A percentile compares a stretch with the other conserved stretches of the same genome.
These are phyloP conservation scores for Hyposoter dolosus DNA, from an alignment of 2,888 invertebrate genomes.

Conservation along the genomic window DNA sequence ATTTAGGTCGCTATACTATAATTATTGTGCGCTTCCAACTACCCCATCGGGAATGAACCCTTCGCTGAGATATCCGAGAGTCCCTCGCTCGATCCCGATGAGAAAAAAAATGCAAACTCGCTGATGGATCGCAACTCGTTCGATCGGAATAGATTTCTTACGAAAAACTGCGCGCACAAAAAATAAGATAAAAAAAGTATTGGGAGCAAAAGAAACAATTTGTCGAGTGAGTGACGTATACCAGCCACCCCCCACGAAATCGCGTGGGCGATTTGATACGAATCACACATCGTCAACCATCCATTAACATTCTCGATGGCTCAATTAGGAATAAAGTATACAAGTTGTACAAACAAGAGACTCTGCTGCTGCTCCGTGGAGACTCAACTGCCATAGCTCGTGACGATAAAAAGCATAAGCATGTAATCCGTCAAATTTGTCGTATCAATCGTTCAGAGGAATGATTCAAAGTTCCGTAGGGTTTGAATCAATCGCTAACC, in stretches of 20 bases:
- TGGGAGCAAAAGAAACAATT: background rate
- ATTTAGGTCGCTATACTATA: background rate
- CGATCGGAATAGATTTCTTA: background rate
- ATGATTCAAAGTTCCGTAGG: background rate
- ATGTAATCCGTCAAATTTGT: slow-evolving; percentile 38
- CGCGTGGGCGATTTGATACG: slow-evolving; percentile 7
- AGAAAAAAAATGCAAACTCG: background rate
- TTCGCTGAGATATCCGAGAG: background rate
- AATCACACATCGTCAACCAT: slow-evolving; percentile 21
- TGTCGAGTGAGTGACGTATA: slow-evolving; percentile 19
- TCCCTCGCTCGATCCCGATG: background rate
- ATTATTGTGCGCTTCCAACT: background rate
- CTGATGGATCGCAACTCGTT: background rate
- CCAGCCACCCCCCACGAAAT: slow-evolving; percentile 34
- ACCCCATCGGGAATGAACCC: background rate
- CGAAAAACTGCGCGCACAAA: background rate
- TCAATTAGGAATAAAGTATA: slow-evolving; percentile 8
- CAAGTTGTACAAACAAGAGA: slow-evolving; percentile 11
- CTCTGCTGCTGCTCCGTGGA: too few relatives aligned
- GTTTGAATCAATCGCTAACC: background rate
- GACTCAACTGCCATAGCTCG: background rate
- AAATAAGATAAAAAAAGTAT: background rate
- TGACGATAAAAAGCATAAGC: background rate
- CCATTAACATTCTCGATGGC: slow-evolving; percentile 16
- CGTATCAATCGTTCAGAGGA: background rate